Percentiles rank a stretch among this genome's conserved stretches.
Evolutionary conservation across 1,140 invertebrate genomes (phyloP).

Genomic region (Theocolax elegans): DNA sequence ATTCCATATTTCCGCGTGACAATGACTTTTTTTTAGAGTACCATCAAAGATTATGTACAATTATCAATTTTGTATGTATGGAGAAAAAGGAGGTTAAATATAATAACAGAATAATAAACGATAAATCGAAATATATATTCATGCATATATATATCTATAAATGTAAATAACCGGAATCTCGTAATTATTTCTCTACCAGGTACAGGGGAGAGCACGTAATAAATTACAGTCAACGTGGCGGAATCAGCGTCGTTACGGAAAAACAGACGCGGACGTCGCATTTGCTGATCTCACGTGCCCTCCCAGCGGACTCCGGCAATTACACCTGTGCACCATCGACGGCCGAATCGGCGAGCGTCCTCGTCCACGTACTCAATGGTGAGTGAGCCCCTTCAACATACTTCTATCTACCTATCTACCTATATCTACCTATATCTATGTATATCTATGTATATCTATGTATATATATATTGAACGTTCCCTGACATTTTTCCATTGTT

Average conservation of each 20-base stretch:
- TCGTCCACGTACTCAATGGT: slow-evolving; percentile 75
- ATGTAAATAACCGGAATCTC: too few species aligned
- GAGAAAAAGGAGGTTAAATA: too few species aligned
- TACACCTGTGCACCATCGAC: slow-evolving; percentile 84
- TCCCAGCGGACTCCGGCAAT: slow-evolving; percentile 84
- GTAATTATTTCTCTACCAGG: too few species aligned
- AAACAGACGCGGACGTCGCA: slow-evolving; percentile 85
- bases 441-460: not conserved
- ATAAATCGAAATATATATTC: too few species aligned
- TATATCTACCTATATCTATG: not conserved
- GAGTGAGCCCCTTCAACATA: slow-evolving; percentile 47
- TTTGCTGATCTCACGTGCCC: slow-evolving; percentile 82
- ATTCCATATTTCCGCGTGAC: too few species aligned
- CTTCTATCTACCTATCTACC: not conserved
- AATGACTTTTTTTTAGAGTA: too few species aligned
- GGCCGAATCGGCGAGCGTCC: slow-evolving; percentile 70
- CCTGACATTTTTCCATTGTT: too few species aligned
- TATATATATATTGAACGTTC: too few species aligned
- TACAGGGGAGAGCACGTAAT: slow-evolving; percentile 87
- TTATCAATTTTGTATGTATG: too few species aligned
- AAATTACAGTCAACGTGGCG: slow-evolving; percentile 86
- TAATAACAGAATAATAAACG: too few species aligned
- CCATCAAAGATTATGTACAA: too few species aligned
- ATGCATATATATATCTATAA: too few species aligned
- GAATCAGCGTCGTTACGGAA: slow-evolving; percentile 88